Evolutionary conservation across 2,888 invertebrate genomes (phyloP).

Genomic region (Thereva unica): DNA sequence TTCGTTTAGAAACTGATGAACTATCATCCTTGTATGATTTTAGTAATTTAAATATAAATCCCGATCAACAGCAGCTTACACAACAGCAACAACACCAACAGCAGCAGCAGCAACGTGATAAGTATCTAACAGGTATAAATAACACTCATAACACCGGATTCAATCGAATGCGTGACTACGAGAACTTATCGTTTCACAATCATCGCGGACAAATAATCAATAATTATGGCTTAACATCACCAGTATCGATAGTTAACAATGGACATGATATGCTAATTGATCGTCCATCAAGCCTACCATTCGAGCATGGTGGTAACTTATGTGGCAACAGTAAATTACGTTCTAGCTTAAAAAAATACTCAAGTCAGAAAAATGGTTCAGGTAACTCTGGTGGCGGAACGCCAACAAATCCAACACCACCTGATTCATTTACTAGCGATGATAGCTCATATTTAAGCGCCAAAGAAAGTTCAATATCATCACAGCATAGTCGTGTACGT

Average conservation of each 20-base stretch:
- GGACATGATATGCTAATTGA: constrained; percentile 45
- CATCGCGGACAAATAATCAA: constrained; percentile 38
- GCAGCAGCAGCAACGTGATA: not conserved
- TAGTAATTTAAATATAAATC: constrained; percentile 44
- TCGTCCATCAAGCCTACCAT: constrained; percentile 58
- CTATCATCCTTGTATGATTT: constrained; percentile 51
- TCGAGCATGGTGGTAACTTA: constrained; percentile 62
- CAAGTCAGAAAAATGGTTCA: constrained; percentile 53
- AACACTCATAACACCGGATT: constrained; percentile 33
- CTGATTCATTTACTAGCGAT: constrained; percentile 83
- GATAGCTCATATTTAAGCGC: constrained; percentile 89
- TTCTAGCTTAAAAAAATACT: constrained; percentile 78
- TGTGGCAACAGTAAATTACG: constrained; percentile 62
- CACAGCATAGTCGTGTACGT: constrained; percentile 72
- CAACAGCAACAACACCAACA: no score
- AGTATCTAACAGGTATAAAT: not conserved
- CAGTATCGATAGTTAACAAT: constrained; percentile 14
- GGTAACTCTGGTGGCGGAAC: constrained; percentile 62
- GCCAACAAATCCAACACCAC: constrained; percentile 83
- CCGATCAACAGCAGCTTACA: constrained; percentile 1
- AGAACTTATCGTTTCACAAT: constrained; percentile 45
- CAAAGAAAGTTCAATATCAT: constrained; percentile 70
- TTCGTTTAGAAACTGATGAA: constrained; percentile 66
- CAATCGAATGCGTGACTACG: constrained; percentile 52
- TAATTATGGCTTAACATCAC: constrained; percentile 34